Evolutionary conservation across 2,888 invertebrate species (phyloP).

Genomic region (Galerucella calmariensis): DNA sequence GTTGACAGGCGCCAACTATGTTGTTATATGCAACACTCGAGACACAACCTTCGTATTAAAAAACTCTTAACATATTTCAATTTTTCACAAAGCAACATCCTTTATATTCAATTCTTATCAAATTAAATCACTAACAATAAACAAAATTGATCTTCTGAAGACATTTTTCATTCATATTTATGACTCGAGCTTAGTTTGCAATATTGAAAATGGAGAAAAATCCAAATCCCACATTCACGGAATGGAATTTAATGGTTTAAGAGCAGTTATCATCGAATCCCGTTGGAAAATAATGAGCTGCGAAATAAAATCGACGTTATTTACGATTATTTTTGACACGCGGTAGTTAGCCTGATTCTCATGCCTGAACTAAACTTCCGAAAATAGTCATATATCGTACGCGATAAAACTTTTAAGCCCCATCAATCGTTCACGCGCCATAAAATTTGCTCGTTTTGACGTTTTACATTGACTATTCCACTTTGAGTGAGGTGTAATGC

Average conservation of each 20-base stretch:
- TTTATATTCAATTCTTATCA: too few relatives aligned
- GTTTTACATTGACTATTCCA: conserved; percentile 44
- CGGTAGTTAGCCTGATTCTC: conserved; percentile 36
- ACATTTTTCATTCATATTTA: neutral
- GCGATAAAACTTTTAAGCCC: conserved; percentile 47
- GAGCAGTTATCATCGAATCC: conserved; percentile 30
- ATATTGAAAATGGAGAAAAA: neutral
- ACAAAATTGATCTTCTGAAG: neutral
- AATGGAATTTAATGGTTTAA: conserved; percentile 17
- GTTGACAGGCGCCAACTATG: too few relatives aligned
- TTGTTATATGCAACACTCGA: too few relatives aligned
- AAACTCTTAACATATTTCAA: too few relatives aligned
- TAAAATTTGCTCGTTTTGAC: conserved; percentile 45
- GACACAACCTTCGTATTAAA: too few relatives aligned
- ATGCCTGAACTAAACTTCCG: conserved; percentile 38
- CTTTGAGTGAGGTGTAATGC: conserved; percentile 35
- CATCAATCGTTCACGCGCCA: conserved; percentile 48
- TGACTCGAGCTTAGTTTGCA: neutral
- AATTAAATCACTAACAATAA: neutral
- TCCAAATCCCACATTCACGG: conserved; percentile 1
- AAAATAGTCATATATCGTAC: conserved; percentile 42
- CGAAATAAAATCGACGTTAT: conserved; percentile 34
- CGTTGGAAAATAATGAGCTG: conserved; percentile 31
- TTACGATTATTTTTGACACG: conserved; percentile 32
- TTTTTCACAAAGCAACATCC: too few relatives aligned